Evolutionary conservation across 2,888 invertebrate genomes (phyloP), one percentile per base, ranked within the genome.

Genomic region (Oxyscelio sp.): DNA sequence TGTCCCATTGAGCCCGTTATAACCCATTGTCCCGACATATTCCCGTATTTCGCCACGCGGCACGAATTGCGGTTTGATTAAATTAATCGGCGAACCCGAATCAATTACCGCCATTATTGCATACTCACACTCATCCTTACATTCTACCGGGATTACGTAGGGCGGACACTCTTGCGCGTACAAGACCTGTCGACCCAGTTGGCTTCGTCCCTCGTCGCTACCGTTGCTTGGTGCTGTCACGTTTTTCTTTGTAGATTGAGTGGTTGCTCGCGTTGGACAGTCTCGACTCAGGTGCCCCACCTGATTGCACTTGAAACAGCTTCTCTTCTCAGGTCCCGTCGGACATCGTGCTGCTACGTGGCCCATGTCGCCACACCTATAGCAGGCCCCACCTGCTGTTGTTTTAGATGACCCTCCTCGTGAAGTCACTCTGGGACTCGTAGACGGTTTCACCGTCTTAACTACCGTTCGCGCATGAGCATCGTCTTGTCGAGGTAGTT

Each of bases 321-420:
- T 40, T 8, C 40, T 1, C 2, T 5, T 13, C n/a, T 40, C 40
- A 2, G 1, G 40, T n/a, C 40, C 40, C 3, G n/a, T n/a, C 2
- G 13, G 6, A 22, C 65, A 73, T 0, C 27, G 27, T 1, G 24
- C 38, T 4, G 50, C 19, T 1, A 22, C 0, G 22, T 81, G 81
- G 11, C 54, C 52, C 0, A 3, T 24, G 15, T 48, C 43, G 13
- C 65, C 65, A 27, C 66, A 77, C 9, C 45, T 56, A 15, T 27
- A 77, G 21, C 75, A 77, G n/a, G 61, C 27, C 8, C 24, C 17
- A 3, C 24, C 27, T 11, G 24, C 45, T 8, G 43, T 24, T 8
- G 59, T 8, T n/a, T 27, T n/a, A 27, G 4, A 4, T n/a, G 24
- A 13, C n/a, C 5, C 52, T 24, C 2, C 50, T 24, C 4, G 9